A percentile compares a stretch with the other conserved stretches of the same genome.
Conservation (phyloP, 2,113 vertebrate genomes). For the Stegostoma tigrinum region DNA sequence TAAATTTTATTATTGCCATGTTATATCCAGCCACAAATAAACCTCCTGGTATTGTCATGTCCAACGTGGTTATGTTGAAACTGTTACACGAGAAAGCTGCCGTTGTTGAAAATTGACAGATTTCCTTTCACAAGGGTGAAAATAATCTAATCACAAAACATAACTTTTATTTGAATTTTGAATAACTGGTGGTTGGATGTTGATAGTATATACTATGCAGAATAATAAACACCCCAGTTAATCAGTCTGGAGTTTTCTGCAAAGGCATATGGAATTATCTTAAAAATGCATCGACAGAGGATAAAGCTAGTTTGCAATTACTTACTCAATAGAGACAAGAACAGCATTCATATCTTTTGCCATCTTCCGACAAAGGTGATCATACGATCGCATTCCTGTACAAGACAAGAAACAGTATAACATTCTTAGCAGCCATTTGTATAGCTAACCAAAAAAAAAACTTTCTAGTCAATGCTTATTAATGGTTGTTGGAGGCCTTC, state of each 20-base stretch:
- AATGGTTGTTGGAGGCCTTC: background rate
- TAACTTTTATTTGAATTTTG: background rate
- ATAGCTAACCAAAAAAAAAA: background rate
- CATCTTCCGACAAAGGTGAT: constrained; percentile 74
- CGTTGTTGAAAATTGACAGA: background rate
- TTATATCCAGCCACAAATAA: background rate
- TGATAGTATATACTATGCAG: background rate
- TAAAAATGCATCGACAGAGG: background rate
- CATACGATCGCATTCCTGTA: constrained; percentile 75
- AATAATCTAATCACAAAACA: background rate
- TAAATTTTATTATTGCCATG: background rate
- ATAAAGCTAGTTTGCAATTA: constrained; percentile 41
- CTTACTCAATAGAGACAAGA: constrained; percentile 88
- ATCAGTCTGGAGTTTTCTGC: background rate
- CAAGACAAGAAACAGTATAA: constrained; percentile 24
- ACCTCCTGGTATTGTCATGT: background rate
- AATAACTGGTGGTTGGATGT: background rate
- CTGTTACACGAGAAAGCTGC: background rate
- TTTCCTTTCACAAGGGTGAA: background rate
- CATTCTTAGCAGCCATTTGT: too few species aligned
- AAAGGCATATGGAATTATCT: background rate
- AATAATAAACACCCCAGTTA: background rate
- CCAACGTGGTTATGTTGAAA: too few species aligned
- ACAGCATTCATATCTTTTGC: constrained; percentile 80
- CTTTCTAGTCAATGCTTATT: background rate